These are phyloP conservation scores for Halictus ligatus DNA, from an alignment of 2,888 invertebrate genomes.

Conservation along the genomic window DNA sequence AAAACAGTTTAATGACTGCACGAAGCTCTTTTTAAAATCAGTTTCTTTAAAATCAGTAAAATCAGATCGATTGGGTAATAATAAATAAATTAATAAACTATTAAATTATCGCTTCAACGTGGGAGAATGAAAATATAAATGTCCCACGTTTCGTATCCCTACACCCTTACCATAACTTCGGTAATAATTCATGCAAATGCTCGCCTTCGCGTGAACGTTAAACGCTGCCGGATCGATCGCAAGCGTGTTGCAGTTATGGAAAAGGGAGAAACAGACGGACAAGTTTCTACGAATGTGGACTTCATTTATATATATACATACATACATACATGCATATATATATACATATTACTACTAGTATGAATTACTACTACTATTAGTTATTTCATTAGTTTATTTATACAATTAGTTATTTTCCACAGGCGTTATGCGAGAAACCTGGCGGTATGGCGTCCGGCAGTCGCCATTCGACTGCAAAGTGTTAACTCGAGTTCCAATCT, in stretches of 20 bases:
- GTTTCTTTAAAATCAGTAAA: too few relatives aligned
- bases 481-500: background rate
- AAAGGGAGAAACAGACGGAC: background rate
- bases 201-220: background rate
- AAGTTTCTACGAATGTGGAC: too few relatives aligned
- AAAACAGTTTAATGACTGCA: background rate
- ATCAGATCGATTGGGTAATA: background rate
- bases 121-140: background rate
- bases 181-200: background rate
- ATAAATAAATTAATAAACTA: too few relatives aligned
- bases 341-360: too few relatives aligned
- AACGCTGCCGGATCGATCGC: background rate
- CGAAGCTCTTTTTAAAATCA: background rate
- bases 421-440: background rate
- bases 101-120: background rate
- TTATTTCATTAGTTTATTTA: too few relatives aligned
- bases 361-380: too few relatives aligned
- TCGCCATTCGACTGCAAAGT: background rate
- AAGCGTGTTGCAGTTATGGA: too few relatives aligned
- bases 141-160: background rate
- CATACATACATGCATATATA: too few relatives aligned
- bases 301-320: too few relatives aligned
- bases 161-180: background rate
- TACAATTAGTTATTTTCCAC: background rate
- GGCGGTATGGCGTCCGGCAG: background rate